Evolutionary conservation across 2,113 vertebrate genomes (phyloP).

Genomic region (Natator depressus): DNA sequence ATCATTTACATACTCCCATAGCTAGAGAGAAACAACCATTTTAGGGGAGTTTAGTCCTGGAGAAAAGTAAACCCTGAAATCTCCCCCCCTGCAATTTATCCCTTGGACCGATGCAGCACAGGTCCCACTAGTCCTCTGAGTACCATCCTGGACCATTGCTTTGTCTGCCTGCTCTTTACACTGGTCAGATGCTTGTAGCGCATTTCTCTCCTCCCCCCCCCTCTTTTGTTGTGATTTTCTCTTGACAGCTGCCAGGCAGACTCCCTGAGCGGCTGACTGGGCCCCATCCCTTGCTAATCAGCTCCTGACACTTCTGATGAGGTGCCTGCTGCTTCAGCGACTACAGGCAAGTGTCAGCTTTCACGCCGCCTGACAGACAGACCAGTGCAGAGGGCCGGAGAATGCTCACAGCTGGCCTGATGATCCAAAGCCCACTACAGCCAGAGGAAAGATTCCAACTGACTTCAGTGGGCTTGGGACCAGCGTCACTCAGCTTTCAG

Average conservation of each 20-base stretch:
- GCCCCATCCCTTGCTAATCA: neutral
- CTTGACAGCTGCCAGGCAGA: constrained; percentile 10
- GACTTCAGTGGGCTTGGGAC: too few relatives aligned
- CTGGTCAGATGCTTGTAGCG: neutral
- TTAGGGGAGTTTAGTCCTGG: neutral
- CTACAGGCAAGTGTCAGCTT: too few relatives aligned
- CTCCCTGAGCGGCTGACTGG: neutral
- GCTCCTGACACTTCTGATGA: neutral
- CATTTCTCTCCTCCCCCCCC: neutral
- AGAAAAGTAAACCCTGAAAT: neutral
- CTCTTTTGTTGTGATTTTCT: neutral
- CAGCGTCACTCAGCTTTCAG: too few relatives aligned
- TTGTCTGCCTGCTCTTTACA: neutral
- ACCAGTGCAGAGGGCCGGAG: neutral
- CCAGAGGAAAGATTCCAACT: too few relatives aligned
- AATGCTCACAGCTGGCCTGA: too few relatives aligned
- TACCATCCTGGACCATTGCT: neutral
- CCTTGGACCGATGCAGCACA: neutral
- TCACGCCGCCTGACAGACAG: fast-evolving
- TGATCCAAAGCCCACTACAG: fast-evolving
- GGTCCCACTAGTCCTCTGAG: fast-evolving
- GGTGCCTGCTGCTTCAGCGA: neutral
- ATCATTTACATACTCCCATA: neutral
- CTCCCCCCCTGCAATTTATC: neutral
- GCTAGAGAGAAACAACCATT: too few relatives aligned